Percentiles rank a stretch among this genome's conserved stretches.
Conservation (phyloP, 2,797 vertebrate genomes). For the Mormyrops boulengeri region DNA sequence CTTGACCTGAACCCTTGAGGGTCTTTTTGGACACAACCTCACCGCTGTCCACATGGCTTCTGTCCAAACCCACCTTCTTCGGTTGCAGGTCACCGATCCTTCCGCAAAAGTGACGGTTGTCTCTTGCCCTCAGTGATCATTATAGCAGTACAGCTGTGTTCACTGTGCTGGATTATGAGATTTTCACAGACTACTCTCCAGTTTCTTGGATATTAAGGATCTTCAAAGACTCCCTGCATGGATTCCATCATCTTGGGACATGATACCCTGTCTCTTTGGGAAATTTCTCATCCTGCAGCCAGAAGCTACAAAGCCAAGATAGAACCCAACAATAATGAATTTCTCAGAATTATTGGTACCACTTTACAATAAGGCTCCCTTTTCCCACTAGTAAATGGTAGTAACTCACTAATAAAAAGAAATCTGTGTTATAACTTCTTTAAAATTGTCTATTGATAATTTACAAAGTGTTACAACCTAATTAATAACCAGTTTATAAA, state of each 20-base stretch:
- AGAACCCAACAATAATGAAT: background rate
- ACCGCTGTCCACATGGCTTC: background rate
- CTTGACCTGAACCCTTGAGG: slow-evolving; percentile 3
- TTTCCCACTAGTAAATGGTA: background rate
- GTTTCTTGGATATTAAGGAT: background rate
- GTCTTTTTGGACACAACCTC: background rate
- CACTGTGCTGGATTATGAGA: background rate
- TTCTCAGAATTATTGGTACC: background rate
- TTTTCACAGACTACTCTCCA: background rate
- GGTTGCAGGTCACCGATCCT: background rate
- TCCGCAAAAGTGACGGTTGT: background rate
- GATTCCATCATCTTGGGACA: background rate
- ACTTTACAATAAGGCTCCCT: background rate
- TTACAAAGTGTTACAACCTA: background rate
- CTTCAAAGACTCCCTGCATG: background rate
- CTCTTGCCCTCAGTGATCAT: background rate
- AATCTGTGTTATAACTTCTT: background rate
- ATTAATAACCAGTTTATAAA: background rate
- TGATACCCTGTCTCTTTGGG: background rate
- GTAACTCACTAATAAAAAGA: background rate
- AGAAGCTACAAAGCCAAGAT: background rate
- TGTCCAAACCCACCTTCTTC: background rate
- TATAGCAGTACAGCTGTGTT: background rate
- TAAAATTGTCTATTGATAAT: background rate
- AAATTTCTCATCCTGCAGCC: background rate